Conservation (phyloP, 2,113 vertebrate species). For the Chloropsis hardwickii region DNA sequence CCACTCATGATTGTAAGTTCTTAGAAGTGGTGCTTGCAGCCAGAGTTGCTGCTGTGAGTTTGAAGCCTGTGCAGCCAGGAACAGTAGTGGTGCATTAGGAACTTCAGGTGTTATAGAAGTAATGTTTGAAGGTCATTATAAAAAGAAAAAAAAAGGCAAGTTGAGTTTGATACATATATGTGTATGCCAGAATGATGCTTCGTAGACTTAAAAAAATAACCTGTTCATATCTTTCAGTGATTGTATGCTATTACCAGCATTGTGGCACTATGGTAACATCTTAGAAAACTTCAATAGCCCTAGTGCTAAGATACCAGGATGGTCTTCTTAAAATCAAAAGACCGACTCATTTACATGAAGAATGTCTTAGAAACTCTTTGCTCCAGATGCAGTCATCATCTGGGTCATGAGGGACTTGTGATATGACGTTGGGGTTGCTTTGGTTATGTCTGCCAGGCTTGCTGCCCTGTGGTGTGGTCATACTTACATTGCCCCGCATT, state of each 20-base stretch:
- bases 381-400: not conserved
- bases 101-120: not conserved
- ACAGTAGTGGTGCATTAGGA: not conserved
- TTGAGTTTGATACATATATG: not conserved
- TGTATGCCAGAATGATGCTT: not conserved
- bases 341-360: not conserved
- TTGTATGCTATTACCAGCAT: not conserved
- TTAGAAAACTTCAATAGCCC: not conserved
- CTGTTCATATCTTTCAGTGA: not conserved
- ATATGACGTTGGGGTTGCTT: fast-evolving
- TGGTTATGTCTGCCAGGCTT: not conserved
- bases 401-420: not conserved
- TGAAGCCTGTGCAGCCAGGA: not conserved
- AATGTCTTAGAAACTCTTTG: not conserved
- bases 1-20: not conserved
- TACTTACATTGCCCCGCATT: not conserved
- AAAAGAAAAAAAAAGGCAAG: not conserved
- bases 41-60: not conserved
- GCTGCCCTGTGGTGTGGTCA: not conserved
- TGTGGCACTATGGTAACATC: not conserved
- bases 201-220: not conserved
- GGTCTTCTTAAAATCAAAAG: not conserved
- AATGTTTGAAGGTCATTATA: not conserved
- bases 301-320: not conserved
- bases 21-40: not conserved